Conservation (phyloP, 2,113 vertebrate genomes). For the Psittacus erithacus region DNA sequence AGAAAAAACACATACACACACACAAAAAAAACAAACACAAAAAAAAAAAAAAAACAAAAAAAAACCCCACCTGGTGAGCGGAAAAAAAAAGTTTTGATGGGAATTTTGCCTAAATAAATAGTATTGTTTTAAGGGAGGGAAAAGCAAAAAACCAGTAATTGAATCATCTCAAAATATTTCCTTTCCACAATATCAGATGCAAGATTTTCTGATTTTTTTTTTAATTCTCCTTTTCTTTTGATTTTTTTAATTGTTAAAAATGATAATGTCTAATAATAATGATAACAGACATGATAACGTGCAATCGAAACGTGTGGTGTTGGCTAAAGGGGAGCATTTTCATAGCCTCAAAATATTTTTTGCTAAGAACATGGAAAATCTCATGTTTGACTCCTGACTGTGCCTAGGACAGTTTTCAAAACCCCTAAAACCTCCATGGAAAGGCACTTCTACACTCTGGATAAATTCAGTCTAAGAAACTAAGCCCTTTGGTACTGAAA, state of each 20-base stretch:
- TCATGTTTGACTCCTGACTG: not conserved
- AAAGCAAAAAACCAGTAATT: not conserved
- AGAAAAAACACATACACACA: too few relatives aligned
- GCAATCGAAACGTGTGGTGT: not conserved
- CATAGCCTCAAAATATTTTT: not conserved
- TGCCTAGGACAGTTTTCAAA: not conserved
- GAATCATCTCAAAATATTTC: not conserved
- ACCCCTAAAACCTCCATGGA: not conserved
- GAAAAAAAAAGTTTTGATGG: not conserved
- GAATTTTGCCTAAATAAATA: not conserved
- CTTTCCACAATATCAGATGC: not conserved
- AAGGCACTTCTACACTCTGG: not conserved
- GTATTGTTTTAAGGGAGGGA: not conserved
- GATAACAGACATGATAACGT: not conserved
- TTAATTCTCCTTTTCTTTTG: not conserved
- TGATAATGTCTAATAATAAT: not conserved
- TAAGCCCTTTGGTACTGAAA: not conserved
- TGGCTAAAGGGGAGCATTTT: not conserved
- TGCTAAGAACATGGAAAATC: not conserved
- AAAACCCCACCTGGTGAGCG: not conserved
- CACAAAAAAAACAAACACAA: not conserved
- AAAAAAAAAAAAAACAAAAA: not conserved
- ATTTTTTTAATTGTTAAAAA: not conserved
- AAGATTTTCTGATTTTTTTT: not conserved
- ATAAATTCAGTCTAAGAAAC: not conserved